Base-by-base conservation (phyloP, 2,888 invertebrate genomes). In the Hesperia comma region DNA sequence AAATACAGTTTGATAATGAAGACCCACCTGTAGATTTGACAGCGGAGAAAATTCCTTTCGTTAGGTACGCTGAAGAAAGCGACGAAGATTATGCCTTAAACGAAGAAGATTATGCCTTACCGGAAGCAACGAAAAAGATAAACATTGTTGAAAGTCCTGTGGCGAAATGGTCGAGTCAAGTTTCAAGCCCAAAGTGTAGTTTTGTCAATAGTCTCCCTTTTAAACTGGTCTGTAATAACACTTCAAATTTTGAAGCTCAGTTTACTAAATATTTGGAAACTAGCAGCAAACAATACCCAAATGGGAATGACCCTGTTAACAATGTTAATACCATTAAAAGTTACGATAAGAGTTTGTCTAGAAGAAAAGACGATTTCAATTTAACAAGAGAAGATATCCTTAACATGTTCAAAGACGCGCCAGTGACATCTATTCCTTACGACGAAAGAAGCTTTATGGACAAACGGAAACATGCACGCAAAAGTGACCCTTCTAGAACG, bases 1-100 rank as follows among this genome's bases (percentile, higher is more conserved):
- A 92, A 74, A 92, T 92, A 76, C 91, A 92, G 66, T 92, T 92
- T 51, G 91, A 92, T 57, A 92, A 92, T 46, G 92, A 92, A 46
- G 92, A 92, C 43, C 83, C 87, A 0, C 77, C 80, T 8, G 75
- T 88, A 10, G 91, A 92, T 66, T 68, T 92, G 3, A 86, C 87
- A 12, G 79, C 84, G 0, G 91, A 90, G 61, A 83, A 84, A 68
- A 85, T 92, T 71, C 92, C 92, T 0, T 92, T 92, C 51, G 76
- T 90, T 0, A 87, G 88, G 72, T 85, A 85, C 33, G 76, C 80
- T 8, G 83, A 85, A 32, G 79, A 79, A 3, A 71, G 72, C 26
- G 86, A 85, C 14, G 82, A 81, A 40, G n/a, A n/a, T n/a, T n/a
- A n/a, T n/a, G n/a, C n/a, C n/a, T n/a, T n/a, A n/a, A 70, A 74